phyloP scores from a whole-genome alignment of 2,113 vertebrate species.

The Neogobius melanostomus region DNA sequence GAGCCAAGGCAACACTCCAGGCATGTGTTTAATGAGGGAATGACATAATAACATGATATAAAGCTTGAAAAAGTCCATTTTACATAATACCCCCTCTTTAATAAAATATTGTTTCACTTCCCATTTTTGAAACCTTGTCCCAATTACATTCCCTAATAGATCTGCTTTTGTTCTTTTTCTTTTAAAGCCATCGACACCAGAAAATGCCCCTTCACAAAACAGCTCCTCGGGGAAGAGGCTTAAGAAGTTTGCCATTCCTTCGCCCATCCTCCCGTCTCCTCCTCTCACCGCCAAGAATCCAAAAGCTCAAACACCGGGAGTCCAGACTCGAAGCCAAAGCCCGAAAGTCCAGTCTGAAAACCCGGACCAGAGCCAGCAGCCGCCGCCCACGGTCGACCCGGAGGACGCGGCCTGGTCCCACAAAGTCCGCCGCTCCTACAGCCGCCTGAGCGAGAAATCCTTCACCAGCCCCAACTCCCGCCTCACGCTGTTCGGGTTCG shows the following conservation, averaged over 20 bases:
- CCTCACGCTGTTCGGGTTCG: constrained; percentile 81
- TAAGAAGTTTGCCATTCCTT: constrained; percentile 50
- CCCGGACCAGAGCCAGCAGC: neutral
- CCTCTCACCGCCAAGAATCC: constrained; percentile 16
- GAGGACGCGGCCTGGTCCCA: constrained; percentile 74
- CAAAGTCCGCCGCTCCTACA: constrained; percentile 87
- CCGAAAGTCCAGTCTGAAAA: neutral
- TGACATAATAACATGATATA: too few species aligned
- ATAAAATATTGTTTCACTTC: too few species aligned
- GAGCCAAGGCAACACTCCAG: too few species aligned
- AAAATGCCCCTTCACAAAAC: neutral
- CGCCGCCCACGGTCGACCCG: constrained; percentile 28
- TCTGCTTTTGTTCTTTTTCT: neutral
- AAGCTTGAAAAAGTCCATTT: too few species aligned
- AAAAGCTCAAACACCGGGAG: neutral
- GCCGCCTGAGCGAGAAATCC: constrained; percentile 75
- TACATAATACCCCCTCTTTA: too few species aligned
- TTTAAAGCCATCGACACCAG: constrained; percentile 41
- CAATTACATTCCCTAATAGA: neutral
- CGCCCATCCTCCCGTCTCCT: constrained; percentile 64
- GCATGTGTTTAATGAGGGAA: too few species aligned
- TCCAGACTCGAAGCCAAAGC: neutral
- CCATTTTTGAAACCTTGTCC: too few species aligned
- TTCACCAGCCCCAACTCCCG: constrained; percentile 54
- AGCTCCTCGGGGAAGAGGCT: constrained; percentile 32